Conservation (phyloP, 2,797 vertebrate genomes). For the Trematomus bernacchii region DNA sequence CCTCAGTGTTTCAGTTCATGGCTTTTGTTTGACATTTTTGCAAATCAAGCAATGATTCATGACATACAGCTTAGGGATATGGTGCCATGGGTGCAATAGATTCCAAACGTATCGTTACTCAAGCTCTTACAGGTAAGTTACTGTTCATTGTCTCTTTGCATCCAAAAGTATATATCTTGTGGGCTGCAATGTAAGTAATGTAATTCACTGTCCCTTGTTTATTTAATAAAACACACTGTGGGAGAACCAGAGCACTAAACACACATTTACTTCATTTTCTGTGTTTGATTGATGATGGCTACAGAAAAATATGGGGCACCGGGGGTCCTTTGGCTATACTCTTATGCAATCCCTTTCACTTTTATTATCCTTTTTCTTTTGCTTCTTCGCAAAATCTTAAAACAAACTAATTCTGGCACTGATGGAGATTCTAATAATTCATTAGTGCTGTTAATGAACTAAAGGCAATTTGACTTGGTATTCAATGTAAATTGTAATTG, state of each 20-base stretch:
- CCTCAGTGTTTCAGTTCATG: neutral
- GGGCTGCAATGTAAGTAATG: conserved; percentile 31
- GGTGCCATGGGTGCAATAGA: too few relatives aligned
- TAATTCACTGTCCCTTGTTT: conserved; percentile 41
- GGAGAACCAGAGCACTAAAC: conserved; percentile 48
- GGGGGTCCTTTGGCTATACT: conserved; percentile 50
- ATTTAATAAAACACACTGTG: conserved; percentile 60
- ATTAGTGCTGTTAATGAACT: conserved; percentile 40
- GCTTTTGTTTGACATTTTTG: neutral
- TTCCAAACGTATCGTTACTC: neutral
- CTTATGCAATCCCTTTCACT: conserved; percentile 39
- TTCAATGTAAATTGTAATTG: too few relatives aligned
- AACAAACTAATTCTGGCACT: conserved; percentile 46
- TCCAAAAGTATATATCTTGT: conserved; percentile 35
- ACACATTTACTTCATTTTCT: conserved; percentile 58
- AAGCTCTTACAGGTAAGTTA: neutral
- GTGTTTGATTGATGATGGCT: conserved; percentile 63
- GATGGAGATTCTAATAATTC: conserved; percentile 22
- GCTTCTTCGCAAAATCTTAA: conserved; percentile 42
- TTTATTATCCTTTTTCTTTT: conserved; percentile 25
- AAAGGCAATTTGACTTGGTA: conserved; percentile 20
- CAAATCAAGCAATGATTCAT: conserved; percentile 2
- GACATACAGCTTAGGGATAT: neutral
- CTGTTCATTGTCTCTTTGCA: conserved; percentile 14
- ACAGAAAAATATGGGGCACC: conserved; percentile 56